Base-by-base conservation (phyloP, 2,797 vertebrate species). In the Mareca strepera region DNA sequence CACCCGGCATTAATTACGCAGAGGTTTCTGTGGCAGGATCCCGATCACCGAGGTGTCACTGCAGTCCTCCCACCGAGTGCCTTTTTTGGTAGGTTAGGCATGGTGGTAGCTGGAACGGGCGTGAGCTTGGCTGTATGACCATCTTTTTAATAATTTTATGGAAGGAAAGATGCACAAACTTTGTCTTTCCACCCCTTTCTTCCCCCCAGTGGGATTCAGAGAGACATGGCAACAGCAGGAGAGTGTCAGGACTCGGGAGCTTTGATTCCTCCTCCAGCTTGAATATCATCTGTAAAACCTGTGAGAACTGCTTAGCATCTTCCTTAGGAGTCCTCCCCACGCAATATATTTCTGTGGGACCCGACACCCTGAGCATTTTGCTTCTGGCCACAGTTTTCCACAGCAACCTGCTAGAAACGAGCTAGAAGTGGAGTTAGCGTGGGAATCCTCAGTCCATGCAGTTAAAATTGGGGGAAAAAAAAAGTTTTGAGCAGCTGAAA, bases 91-190 rank as follows among this genome's bases (percentile, higher is more conserved):
- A 25, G 68, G 39, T 35, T 6, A 17, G 28, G 44, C 1, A 1
- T 11, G 2, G 20, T 33, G 53, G 14, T 3, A 22, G 17, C 28
- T 44, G 37, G 72, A 17, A 25, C 1, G 3, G 25, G 7, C 7
- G n/a, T 33, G 8, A 62, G 22, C 0, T 1, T 28, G 25, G 50
- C 50, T 79, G 7, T 17, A 0, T 43, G 67, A 33, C 23, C 3
- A 4, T 0, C 22, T 14, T 78, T 33, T 31, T 52, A 72, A 8
- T 20, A 28, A 1, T 81, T 68, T 84, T 76, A 15, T 55, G 72
- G 25, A 76, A 69, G 37, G 79, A 25, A 69, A 82, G 82, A 22
- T 3, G 6, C 29, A 64, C 15, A 5, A 60, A 41, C 22, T 84
- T 8, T 9, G 18, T 53, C 5, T 58, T 17, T 50, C 22, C 25